Evolutionary conservation across 2,113 vertebrate species (phyloP), one percentile per base, ranked within the genome.

Genomic region (Pygathrix nemaeus): DNA sequence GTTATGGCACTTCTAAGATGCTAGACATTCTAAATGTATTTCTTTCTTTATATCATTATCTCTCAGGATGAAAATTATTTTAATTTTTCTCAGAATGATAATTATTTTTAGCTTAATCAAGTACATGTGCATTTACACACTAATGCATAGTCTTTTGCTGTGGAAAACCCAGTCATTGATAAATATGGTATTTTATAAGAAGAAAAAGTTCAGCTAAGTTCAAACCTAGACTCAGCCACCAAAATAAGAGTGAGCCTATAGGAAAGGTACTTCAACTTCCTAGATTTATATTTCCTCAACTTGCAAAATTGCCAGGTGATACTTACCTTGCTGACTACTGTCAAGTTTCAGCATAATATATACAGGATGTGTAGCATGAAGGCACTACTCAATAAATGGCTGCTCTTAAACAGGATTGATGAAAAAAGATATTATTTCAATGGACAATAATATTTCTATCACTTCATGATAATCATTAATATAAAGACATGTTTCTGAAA

Each of bases 401-500:
- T 45, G 0, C 25, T 40, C 72, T 66, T 32, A 52, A 76, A n/a
- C 23, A 75, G 18, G 3, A 59, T 30, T 61, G 35, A 38, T 88
- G 13, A 75, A n/a, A 38, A 64, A 84, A 57, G 0, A 64, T 40
- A 73, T 8, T 72, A 48, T 43, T 82, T 59, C 43, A 90, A 86
- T 30, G 8, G 10, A 32, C 57, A 81, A 18, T 35, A 35, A 48
- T 40, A 52, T 59, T 85, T 27, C 48, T 66, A 83, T 11, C 14
- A 73, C 32, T 84, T 70, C 38, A 45, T 80, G 38, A 61, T 6
- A 17, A 32, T 72, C 45, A 48, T 88, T 59, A 93, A 93, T 52
- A 78, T 86, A 86, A 85, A 78, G 14, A 93, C 18, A n/a, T 32
- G 88, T 85, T 88, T 84, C 30, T 95, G 16, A 95, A 88, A 85